Base-by-base conservation (phyloP, 2,113 vertebrate genomes). In the Corythornis madagascariensis region DNA sequence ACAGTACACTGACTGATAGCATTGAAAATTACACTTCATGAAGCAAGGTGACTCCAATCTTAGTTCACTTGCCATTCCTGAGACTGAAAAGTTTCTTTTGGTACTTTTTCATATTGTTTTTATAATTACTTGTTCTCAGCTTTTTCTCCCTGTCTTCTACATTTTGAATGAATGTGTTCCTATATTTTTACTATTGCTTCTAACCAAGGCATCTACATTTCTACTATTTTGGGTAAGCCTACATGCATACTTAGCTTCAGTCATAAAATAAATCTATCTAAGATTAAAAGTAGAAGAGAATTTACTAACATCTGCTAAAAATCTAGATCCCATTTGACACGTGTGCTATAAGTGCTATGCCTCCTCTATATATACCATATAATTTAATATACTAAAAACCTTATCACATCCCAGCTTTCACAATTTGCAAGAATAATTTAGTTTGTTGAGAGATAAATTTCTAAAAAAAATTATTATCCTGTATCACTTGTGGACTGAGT, bases 11-110 rank as follows among this genome's bases (percentile, higher is more conserved):
- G 91, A 96, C 90, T 96, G 90, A 96, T 97, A 96, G 90, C 88
- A 93, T 93, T 81, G 92, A 85, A 96, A 90, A 93, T 94, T 89
- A 96, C 80, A 96, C 66, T 95, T 94, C 83, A 78, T 77, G 83
- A 92, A 96, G 93, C 90, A 98, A 98, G 97, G 97, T 97, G 96
- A 98, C 96, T 97, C 57, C 21, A 66, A 40, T 4, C 5, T 50
- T 66, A 73, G 20, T 18, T 73, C 40, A 86, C 4, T 1, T 66
- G n/a, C 20, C 7, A 50, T 61, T 84, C 15, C 10, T 48, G 19
- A 78, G 26, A 61, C 20, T 24, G 16, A 65, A 5, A 79, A 50
- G 7, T 71, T 52, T 48, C 47, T 77, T 89, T 61, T n/a, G 25
- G 11, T 48, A 45, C 8, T 26, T 82, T 77, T 77, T 74, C 4